Evolutionary conservation across 1,140 invertebrate genomes (phyloP).

Genomic region (Ooceraea biroi): DNA sequence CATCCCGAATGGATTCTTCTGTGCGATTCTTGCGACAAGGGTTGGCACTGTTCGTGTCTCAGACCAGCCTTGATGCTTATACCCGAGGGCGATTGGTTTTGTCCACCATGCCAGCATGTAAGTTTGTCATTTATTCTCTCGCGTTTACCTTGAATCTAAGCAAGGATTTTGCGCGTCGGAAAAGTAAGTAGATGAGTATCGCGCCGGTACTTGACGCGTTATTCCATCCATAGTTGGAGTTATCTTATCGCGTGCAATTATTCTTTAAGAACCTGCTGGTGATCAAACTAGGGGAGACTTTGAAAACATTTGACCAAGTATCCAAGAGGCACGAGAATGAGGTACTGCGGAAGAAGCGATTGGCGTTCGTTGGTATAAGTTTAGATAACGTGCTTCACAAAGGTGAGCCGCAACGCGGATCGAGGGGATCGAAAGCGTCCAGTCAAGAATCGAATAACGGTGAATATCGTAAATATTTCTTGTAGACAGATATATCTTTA

Average conservation of each 20-base stretch:
- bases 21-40: conserved; percentile 97
- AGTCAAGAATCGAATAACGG: conserved; percentile 79
- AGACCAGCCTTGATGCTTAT: conserved; percentile 96
- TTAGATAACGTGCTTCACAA: conserved; percentile 91
- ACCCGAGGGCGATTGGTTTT: conserved; percentile 98
- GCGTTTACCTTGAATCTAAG: conserved; percentile 16
- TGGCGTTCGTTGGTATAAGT: conserved; percentile 92
- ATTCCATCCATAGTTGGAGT: too few relatives aligned
- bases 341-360: conserved; percentile 90
- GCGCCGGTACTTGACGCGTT: too few relatives aligned
- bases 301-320: conserved; percentile 88
- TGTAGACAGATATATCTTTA: not conserved
- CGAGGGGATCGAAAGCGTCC: conserved; percentile 78
- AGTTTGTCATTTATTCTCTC: conserved; percentile 72
- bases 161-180: too few relatives aligned
- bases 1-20: conserved; percentile 98
- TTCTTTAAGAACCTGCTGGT: conserved; percentile 90
- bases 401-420: conserved; percentile 71
- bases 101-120: conserved; percentile 97
- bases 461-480: conserved; percentile 51
- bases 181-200: too few relatives aligned
- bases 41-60: conserved; percentile 97
- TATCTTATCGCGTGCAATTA: too few relatives aligned
- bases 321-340: conserved; percentile 90
- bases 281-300: conserved; percentile 89